Conservation (phyloP, 2,113 vertebrate species). For the Nyctereutes procyonoides region DNA sequence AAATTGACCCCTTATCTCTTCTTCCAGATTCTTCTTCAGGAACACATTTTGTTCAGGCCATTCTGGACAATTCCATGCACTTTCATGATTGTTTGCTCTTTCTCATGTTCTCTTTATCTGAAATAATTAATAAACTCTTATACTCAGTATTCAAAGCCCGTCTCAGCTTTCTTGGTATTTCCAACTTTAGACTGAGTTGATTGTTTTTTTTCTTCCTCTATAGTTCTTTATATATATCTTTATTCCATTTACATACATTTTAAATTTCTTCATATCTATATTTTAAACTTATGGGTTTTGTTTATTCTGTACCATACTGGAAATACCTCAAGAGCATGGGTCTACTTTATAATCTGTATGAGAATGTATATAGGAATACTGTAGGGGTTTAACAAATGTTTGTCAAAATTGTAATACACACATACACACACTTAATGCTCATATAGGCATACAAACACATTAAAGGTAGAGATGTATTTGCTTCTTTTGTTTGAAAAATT, state of each 20-base stretch:
- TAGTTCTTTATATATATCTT: background rate
- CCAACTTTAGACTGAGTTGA: background rate
- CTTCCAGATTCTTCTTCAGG: background rate
- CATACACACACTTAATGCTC: background rate
- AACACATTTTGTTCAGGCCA: background rate
- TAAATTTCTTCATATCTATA: background rate
- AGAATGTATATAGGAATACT: background rate
- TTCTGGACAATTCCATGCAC: background rate
- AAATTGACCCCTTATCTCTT: background rate
- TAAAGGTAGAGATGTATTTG: background rate
- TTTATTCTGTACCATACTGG: background rate
- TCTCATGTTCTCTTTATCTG: background rate
- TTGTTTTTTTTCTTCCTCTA: background rate
- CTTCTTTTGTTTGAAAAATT: constrained; percentile 18
- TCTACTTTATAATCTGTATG: background rate
- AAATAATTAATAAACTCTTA: background rate
- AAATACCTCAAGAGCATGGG: background rate
- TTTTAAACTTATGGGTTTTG: constrained; percentile 14
- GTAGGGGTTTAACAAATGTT: background rate
- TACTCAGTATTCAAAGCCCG: background rate
- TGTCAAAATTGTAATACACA: background rate
- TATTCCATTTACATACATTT: background rate
- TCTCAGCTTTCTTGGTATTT: background rate
- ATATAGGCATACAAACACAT: background rate
- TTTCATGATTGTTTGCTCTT: background rate